phyloP scores from a whole-genome alignment of 1,140 invertebrate species.

The Atta texana region DNA sequence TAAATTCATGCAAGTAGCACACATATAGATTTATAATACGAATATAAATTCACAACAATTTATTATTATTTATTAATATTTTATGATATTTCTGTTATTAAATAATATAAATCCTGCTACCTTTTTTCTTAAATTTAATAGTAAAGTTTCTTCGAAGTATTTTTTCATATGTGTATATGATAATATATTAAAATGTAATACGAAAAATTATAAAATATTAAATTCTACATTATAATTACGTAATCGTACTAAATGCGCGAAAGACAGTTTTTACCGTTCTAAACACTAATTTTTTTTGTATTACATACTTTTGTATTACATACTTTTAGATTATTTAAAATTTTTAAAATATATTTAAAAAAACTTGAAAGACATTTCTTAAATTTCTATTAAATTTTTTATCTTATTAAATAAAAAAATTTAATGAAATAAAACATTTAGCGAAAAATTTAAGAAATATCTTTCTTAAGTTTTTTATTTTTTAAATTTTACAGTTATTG shows the following conservation, averaged over 20 bases:
- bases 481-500: too few species aligned
- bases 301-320: too few species aligned
- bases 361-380: too few species aligned
- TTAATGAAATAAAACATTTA: neutral
- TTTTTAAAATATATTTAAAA: too few species aligned
- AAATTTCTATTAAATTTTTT: too few species aligned
- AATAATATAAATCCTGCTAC: neutral
- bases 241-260: too few species aligned
- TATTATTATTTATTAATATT: neutral
- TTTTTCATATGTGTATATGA: neutral
- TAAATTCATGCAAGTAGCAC: neutral
- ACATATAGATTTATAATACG: neutral
- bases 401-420: neutral
- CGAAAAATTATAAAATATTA: neutral
- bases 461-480: too few species aligned
- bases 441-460: neutral
- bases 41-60: neutral
- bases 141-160: neutral
- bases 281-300: too few species aligned
- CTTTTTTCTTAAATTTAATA: neutral
- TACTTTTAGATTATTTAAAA: too few species aligned
- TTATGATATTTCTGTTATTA: neutral
- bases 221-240: too few species aligned
- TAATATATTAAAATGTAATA: constrained; percentile 1
- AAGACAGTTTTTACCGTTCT: too few species aligned